Evolutionary conservation across 2,888 invertebrate genomes (phyloP).

Genomic region (Nyleta sp.): DNA sequence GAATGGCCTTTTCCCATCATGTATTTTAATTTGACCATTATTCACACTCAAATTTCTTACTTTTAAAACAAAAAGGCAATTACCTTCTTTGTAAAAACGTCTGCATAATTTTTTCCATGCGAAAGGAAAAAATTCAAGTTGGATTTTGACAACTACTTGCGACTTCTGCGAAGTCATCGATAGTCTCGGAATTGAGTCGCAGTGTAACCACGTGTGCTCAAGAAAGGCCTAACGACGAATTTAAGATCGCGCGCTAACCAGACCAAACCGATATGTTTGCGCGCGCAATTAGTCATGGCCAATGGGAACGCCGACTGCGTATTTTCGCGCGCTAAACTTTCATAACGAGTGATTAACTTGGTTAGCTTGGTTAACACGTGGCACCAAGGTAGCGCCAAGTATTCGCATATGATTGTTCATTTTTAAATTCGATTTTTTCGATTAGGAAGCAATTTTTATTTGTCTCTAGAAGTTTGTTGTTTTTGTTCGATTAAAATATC

Average conservation of each 20-base stretch:
- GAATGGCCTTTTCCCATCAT: too few relatives aligned
- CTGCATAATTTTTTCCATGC: background rate
- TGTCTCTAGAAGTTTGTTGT: too few relatives aligned
- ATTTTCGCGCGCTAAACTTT: slow-evolving; percentile 75
- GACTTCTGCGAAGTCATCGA: slow-evolving; percentile 35
- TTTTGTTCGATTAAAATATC: too few relatives aligned
- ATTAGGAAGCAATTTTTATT: too few relatives aligned
- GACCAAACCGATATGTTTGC: slow-evolving; percentile 53
- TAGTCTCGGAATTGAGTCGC: slow-evolving; percentile 24
- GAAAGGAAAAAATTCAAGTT: background rate
- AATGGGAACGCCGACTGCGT: slow-evolving; percentile 31
- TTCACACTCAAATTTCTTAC: too few relatives aligned
- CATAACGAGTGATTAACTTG: slow-evolving; percentile 81
- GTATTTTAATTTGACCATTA: too few relatives aligned
- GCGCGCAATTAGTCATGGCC: slow-evolving; percentile 35
- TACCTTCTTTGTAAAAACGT: too few relatives aligned
- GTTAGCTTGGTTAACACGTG: slow-evolving; percentile 80
- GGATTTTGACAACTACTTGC: slow-evolving; percentile 49
- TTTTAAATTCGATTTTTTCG: too few relatives aligned
- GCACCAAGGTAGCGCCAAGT: slow-evolving; percentile 59
- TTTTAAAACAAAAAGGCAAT: too few relatives aligned
- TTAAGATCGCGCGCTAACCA: slow-evolving; percentile 52
- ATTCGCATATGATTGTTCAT: slow-evolving; percentile 20
- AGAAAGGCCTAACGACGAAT: slow-evolving; percentile 50
- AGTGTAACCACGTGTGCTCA: slow-evolving; percentile 3